Conservation (phyloP, 2,888 invertebrate species). For the Linyphia triangularis region DNA sequence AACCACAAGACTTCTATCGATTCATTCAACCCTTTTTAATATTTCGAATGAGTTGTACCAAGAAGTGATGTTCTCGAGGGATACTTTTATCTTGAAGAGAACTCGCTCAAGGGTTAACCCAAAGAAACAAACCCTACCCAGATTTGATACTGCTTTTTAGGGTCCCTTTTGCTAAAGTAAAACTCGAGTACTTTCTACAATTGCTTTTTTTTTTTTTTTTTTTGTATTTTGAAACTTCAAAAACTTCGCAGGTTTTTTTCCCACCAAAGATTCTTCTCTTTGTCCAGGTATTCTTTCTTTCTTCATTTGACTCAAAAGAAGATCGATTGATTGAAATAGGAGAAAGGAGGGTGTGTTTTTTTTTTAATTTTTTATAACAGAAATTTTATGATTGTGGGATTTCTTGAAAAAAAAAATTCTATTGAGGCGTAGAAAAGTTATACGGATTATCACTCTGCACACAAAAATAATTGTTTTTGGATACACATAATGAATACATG, state of each 20-base stretch:
- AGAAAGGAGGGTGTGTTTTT: constrained; percentile 15
- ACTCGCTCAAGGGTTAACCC: too few relatives aligned
- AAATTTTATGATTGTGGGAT: constrained; percentile 35
- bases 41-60: too few relatives aligned
- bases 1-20: too few relatives aligned
- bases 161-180: constrained; percentile 28
- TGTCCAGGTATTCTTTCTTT: constrained; percentile 41
- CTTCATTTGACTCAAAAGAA: constrained; percentile 25
- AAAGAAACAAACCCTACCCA: too few relatives aligned
- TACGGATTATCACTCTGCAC: too few relatives aligned
- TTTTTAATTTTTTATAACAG: constrained; percentile 17
- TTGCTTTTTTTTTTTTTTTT: constrained; percentile 3
- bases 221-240: constrained; percentile 13
- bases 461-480: neutral
- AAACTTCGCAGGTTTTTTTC: constrained; percentile 34
- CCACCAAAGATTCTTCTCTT: constrained; percentile 24
- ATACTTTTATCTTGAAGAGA: too few relatives aligned
- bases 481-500: too few relatives aligned
- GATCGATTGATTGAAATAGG: constrained; percentile 46
- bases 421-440: neutral
- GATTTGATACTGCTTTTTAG: too few relatives aligned
- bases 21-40: too few relatives aligned
- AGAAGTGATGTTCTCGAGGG: too few relatives aligned
- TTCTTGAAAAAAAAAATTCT: neutral
- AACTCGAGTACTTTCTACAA: constrained; percentile 12